These are phyloP conservation scores for Plumapathes pennacea DNA, from an alignment of 92 coral and sea anemone species.

Conservation along the genomic window DNA sequence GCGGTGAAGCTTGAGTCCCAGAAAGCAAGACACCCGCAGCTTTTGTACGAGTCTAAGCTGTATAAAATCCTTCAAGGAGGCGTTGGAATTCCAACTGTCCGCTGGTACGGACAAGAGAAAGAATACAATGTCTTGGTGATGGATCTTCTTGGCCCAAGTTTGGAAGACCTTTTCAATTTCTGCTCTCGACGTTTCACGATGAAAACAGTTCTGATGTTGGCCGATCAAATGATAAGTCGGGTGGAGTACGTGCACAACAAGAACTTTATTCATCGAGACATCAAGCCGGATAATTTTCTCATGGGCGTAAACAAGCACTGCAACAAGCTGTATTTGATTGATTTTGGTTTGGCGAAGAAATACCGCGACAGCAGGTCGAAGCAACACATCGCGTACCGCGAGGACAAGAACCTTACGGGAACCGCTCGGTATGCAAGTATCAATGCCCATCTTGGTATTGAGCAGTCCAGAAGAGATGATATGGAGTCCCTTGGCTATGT, in stretches of 20 bases:
- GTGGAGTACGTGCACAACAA: constrained; percentile 98
- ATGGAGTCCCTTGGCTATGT: constrained; percentile 98
- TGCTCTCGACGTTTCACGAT: constrained; percentile 99
- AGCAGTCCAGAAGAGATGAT: constrained; percentile 97
- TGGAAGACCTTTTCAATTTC: constrained; percentile 98
- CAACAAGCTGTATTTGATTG: constrained; percentile 95
- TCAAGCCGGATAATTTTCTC: constrained; percentile 97
- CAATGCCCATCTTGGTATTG: constrained; percentile 95
- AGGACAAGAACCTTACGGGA: constrained; percentile 96
- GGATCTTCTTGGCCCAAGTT: constrained; percentile 97
- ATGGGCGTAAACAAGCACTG: constrained; percentile 99
- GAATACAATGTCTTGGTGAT: constrained; percentile 96
- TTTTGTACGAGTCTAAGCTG: constrained; percentile 94
- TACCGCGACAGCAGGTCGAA: constrained; percentile 90
- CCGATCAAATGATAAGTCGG: constrained; percentile 99
- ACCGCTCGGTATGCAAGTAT: constrained; percentile 99
- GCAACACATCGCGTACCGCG: constrained; percentile 96
- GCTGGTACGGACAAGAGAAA: constrained; percentile 97
- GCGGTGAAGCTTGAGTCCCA: constrained; percentile 96
- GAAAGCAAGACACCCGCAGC: constrained; percentile 99
- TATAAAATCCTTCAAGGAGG: constrained; percentile 97
- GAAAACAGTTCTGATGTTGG: constrained; percentile 99
- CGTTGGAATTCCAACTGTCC: constrained; percentile 91
- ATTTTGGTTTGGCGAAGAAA: constrained; percentile 97
- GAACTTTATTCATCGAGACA: constrained; percentile 98